Evolutionary conservation across 1,140 invertebrate species (phyloP).

Genomic region (Oreohelix idahoensis): DNA sequence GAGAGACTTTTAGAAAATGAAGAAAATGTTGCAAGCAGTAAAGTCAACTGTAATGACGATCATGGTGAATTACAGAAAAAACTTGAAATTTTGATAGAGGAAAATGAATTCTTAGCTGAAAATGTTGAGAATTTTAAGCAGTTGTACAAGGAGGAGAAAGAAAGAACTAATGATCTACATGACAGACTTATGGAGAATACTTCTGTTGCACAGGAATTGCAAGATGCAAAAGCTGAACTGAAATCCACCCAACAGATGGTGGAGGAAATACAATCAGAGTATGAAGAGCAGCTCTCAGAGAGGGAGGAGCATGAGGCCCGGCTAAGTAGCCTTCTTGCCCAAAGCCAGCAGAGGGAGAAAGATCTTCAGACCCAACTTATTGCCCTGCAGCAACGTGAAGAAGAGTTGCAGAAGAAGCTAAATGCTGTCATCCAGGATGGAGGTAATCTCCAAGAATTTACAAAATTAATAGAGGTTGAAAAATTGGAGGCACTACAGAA

Average conservation of each 20-base stretch:
- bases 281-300: slow-evolving; percentile 44
- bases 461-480: background rate
- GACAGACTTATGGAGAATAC: slow-evolving; percentile 17
- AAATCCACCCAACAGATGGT: slow-evolving; percentile 35
- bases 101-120: slow-evolving; percentile 45
- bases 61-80: slow-evolving; percentile 35
- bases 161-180: slow-evolving; percentile 39
- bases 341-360: slow-evolving; percentile 22
- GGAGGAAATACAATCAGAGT: slow-evolving; percentile 41
- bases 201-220: slow-evolving; percentile 28
- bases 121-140: slow-evolving; percentile 37
- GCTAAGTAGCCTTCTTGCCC: slow-evolving; percentile 23
- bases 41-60: background rate
- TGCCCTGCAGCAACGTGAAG: background rate
- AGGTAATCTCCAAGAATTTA: background rate
- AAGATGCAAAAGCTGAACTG: slow-evolving; percentile 38
- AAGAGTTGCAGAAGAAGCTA: background rate
- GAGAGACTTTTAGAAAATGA: slow-evolving; percentile 65
- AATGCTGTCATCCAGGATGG: background rate
- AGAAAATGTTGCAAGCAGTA: slow-evolving; percentile 49
- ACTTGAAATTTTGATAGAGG: slow-evolving; percentile 24
- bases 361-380: slow-evolving; percentile 30
- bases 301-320: slow-evolving; percentile 37
- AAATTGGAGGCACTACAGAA: background rate
- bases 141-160: slow-evolving; percentile 41